phyloP scores from a whole-genome alignment of 2,888 invertebrate genomes.

The Chesias legatella region DNA sequence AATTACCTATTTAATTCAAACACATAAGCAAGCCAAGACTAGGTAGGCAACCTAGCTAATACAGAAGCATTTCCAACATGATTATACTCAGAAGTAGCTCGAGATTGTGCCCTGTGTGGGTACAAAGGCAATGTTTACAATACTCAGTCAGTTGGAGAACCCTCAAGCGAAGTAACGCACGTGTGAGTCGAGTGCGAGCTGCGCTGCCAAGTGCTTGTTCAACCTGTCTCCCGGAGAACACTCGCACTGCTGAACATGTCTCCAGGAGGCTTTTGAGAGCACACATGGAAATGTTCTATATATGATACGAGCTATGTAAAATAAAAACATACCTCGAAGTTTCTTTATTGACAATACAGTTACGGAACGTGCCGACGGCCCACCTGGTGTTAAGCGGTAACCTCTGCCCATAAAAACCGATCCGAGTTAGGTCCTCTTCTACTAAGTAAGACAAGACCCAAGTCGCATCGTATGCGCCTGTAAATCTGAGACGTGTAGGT shows the following conservation, averaged over 20 bases:
- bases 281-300: neutral
- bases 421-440: too few relatives aligned
- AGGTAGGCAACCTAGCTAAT: too few relatives aligned
- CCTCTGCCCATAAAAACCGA: too few relatives aligned
- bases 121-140: slow-evolving; percentile 48
- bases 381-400: too few relatives aligned
- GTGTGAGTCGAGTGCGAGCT: slow-evolving; percentile 54
- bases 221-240: slow-evolving; percentile 56
- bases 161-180: slow-evolving; percentile 47
- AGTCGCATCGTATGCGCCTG: too few relatives aligned
- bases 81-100: slow-evolving; percentile 31
- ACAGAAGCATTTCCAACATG: slow-evolving; percentile 8
- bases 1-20: too few relatives aligned
- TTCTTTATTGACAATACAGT: too few relatives aligned
- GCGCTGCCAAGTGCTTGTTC: slow-evolving; percentile 60
- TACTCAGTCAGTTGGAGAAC: slow-evolving; percentile 39
- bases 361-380: too few relatives aligned
- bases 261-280: slow-evolving; percentile 6
- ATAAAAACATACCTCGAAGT: too few relatives aligned
- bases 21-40: too few relatives aligned
- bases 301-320: neutral
- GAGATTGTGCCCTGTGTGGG: slow-evolving; percentile 35
- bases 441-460: too few relatives aligned
- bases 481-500: too few relatives aligned
- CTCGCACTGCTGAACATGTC: slow-evolving; percentile 5